These are phyloP conservation scores for Noctua pronuba DNA, from an alignment of 2,888 invertebrate genomes.

Conservation along the genomic window DNA sequence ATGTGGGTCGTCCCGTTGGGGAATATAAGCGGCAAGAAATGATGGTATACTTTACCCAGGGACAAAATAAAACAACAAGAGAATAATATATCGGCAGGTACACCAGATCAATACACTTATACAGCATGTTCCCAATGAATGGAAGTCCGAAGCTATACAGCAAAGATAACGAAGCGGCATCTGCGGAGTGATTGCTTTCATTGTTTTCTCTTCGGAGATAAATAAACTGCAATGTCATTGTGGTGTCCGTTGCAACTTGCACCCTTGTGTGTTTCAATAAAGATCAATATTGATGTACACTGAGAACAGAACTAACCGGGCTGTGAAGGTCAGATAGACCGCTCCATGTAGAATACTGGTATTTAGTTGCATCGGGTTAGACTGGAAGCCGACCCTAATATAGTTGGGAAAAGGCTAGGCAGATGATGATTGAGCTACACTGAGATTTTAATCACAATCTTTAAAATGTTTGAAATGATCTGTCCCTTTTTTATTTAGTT, in stretches of 20 bases:
- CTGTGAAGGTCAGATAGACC: no score
- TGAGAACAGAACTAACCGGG: no score
- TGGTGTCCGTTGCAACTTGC: constrained; percentile 2
- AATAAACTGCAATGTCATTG: constrained; percentile 11
- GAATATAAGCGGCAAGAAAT: no score
- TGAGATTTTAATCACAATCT: neutral
- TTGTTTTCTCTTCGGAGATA: constrained; percentile 28
- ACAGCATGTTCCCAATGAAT: constrained; percentile 15
- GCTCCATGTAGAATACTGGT: no score
- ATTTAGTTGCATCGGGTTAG: no score
- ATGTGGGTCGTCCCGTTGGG: no score
- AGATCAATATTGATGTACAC: neutral
- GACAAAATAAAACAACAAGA: neutral
- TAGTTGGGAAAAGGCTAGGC: no score
- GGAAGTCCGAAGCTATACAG: constrained; percentile 15
- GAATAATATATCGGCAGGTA: neutral
- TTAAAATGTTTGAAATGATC: neutral
- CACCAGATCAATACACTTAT: constrained; percentile 22
- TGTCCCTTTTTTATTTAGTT: neutral
- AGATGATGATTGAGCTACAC: no score
- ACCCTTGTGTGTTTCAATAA: neutral
- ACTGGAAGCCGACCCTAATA: no score
- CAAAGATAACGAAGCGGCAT: constrained; percentile 36
- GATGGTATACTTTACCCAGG: neutral
- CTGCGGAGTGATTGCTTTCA: constrained; percentile 41